Percentiles rank a stretch among this genome's conserved stretches.
Evolutionary conservation across 1,140 invertebrate species (phyloP).

Genomic region (Vanessa tameamea): DNA sequence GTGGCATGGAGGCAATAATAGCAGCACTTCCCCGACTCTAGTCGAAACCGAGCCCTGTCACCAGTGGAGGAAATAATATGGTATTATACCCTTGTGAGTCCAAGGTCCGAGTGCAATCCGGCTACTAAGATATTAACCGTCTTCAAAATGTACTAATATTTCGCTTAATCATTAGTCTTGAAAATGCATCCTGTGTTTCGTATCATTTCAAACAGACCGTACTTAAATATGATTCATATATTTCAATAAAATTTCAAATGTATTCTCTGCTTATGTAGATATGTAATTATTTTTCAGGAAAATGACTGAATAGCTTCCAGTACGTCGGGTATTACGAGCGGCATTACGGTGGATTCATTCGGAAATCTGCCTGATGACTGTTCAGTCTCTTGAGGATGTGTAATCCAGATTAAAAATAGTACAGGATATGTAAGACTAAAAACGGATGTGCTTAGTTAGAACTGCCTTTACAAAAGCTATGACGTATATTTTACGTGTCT

Average conservation of each 20-base stretch:
- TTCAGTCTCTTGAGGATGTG: conserved; percentile 6
- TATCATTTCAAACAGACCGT: no score
- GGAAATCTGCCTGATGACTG: conserved; percentile 1
- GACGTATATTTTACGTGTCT: neutral
- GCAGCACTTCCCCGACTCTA: no score
- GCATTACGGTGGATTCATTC: conserved; percentile 9
- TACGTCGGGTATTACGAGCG: neutral
- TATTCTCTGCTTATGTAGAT: neutral
- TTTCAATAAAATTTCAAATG: neutral
- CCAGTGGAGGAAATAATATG: no score
- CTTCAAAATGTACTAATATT: no score
- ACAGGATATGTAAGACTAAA: conserved; percentile 1
- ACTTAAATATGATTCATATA: conserved; percentile 8
- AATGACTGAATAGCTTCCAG: conserved; percentile 6
- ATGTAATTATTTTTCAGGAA: conserved; percentile 1
- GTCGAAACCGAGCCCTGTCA: no score
- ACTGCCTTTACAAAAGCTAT: neutral
- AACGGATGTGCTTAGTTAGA: conserved; percentile 4
- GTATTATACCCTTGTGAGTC: no score
- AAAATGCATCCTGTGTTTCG: no score
- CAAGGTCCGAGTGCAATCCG: no score
- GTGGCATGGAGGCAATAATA: no score
- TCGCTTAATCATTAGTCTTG: no score
- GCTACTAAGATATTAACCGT: no score
- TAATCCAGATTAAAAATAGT: conserved; percentile 13